Base-by-base conservation (phyloP, 2,113 vertebrate species). In the Labrus mixtus region DNA sequence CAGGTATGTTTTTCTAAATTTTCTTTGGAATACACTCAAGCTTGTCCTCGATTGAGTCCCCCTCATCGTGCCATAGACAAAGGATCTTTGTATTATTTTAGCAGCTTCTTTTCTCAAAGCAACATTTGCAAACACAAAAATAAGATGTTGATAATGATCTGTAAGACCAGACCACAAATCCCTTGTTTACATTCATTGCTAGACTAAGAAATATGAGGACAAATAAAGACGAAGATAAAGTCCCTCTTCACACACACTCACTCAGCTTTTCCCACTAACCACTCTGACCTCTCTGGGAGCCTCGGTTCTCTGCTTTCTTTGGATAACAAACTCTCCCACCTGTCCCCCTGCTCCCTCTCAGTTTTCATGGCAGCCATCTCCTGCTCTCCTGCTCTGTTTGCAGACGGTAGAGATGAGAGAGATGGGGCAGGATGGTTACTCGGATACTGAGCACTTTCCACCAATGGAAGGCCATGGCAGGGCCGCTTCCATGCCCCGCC, bases 391-490 rank as follows among this genome's bases (percentile, higher is more conserved):
- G 92, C 83, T 88, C 90, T 93, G 88, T 93, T 93, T 89, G 36
- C 95, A 98, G 97, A 95, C 96, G 67, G 97, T 98, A 95, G 97
- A 98, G 94, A 96, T 98, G 97, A 95, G 95, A 89, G 96, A 97
- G 90, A 96, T 98, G 95, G 95, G 94, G 89, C 95, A 94, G 79
- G 97, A 98, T 48, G 96, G 95, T 93, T 96, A 96, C 93, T 97
- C 96, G 6, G 96, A 98, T 95, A 96, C 95, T 36, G 97, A 98
- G 89, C 96, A 94, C 91, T 96, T 95, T 95, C 95, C 96, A 92
- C 96, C 96, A 91, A 96, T 96, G 95, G 97, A 98, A 94, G 96
- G 96, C 76, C 96, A 98, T 69, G 93, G 96, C 92, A 95, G 96
- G 78, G 97, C 97, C 22, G 95, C 96, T 93, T 98, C 97, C 94